Conservation (phyloP, 2,797 vertebrate genomes). For the Melanotaenia boesemani region DNA sequence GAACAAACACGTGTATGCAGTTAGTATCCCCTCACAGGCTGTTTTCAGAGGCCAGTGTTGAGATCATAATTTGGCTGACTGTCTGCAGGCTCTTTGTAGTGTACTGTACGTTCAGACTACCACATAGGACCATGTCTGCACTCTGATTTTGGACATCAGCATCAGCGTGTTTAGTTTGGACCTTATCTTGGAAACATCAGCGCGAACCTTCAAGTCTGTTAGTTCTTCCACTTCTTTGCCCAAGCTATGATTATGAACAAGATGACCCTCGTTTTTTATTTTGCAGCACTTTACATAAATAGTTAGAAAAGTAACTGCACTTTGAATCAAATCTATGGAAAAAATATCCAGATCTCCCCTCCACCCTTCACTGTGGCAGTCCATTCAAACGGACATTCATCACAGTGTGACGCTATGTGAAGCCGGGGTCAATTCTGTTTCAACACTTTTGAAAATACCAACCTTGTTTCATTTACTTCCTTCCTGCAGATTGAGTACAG, state of each 20-base stretch:
- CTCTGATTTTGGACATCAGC: conserved; percentile 52
- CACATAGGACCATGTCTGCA: conserved; percentile 42
- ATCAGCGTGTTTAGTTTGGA: conserved; percentile 67
- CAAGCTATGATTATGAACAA: conserved; percentile 29
- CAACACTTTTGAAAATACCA: conserved; percentile 32
- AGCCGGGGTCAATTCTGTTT: conserved; percentile 26
- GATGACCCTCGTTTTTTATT: conserved; percentile 33
- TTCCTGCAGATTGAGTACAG: conserved; percentile 28
- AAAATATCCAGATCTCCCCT: conserved; percentile 7
- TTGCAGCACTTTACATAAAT: conserved; percentile 15
- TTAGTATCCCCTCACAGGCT: conserved; percentile 62
- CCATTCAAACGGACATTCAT: conserved; percentile 15
- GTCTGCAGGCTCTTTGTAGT: conserved; percentile 70
- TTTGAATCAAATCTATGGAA: conserved; percentile 21
- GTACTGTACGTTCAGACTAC: conserved; percentile 47
- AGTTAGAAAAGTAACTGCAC: conserved; percentile 9
- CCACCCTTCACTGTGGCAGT: not conserved
- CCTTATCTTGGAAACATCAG: conserved; percentile 57
- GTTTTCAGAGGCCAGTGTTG: conserved; percentile 69
- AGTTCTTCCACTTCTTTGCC: conserved; percentile 38
- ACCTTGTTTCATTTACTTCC: conserved; percentile 7
- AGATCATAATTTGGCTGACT: conserved; percentile 82
- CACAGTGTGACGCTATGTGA: conserved; percentile 19
- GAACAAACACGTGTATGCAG: conserved; percentile 77
- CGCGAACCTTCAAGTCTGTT: conserved; percentile 25